A percentile compares a stretch with the other conserved stretches of the same genome.
Conservation (phyloP, 2,797 vertebrate species). For the Argyrosomus regius region DNA sequence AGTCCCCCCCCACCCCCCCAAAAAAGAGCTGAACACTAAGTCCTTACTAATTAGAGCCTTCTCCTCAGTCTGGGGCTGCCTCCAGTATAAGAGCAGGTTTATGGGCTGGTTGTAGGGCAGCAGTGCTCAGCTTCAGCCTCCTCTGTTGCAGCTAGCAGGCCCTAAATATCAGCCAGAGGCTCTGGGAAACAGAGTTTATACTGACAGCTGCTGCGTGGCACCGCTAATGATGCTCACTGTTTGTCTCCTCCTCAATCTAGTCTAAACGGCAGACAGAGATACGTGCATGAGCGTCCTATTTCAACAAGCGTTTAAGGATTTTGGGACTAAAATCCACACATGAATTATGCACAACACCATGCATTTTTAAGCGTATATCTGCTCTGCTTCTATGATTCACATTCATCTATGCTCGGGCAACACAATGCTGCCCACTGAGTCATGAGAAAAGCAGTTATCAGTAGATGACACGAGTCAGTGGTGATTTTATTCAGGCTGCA, state of each 20-base stretch:
- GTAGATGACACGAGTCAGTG: constrained; percentile 9
- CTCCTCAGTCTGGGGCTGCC: constrained; percentile 60
- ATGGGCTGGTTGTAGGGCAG: constrained; percentile 58
- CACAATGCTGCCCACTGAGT: not conserved
- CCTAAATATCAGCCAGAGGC: constrained; percentile 35
- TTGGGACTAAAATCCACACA: constrained; percentile 19
- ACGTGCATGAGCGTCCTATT: not conserved
- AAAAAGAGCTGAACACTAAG: constrained; percentile 62
- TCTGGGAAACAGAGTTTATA: constrained; percentile 49
- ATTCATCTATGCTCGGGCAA: not conserved
- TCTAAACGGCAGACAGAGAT: constrained; percentile 19
- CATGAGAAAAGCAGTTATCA: constrained; percentile 17
- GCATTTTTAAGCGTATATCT: constrained; percentile 19
- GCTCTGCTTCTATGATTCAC: not conserved
- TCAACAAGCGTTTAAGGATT: constrained; percentile 22
- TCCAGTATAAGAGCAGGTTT: constrained; percentile 65
- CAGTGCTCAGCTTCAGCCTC: constrained; percentile 28
- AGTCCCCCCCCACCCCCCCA: constrained; percentile 36
- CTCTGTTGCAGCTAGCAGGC: constrained; percentile 34
- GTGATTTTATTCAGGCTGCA: constrained; percentile 27
- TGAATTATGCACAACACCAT: constrained; percentile 32
- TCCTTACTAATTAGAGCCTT: constrained; percentile 78
- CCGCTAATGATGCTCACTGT: constrained; percentile 46
- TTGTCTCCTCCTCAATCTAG: constrained; percentile 34
- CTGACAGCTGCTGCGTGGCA: constrained; percentile 35